Conservation (phyloP, 1,140 invertebrate species). For the Tetramorium parvispinum region DNA sequence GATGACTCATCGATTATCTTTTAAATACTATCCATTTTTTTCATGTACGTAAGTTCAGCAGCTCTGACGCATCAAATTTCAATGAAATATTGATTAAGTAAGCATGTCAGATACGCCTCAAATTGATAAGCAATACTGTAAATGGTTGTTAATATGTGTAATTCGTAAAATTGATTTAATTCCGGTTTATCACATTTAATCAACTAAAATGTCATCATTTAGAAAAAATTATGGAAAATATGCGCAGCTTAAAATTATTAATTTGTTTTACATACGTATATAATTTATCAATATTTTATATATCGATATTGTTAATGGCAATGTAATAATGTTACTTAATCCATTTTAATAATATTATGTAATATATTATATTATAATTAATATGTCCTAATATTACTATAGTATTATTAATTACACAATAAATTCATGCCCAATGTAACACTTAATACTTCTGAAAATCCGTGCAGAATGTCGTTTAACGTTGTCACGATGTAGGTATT, state of each 20-base stretch:
- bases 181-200: not conserved
- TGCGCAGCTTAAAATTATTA: not conserved
- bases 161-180: not conserved
- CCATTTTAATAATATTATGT: not conserved
- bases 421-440: not conserved
- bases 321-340: not conserved
- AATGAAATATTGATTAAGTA: not conserved
- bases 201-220: not conserved
- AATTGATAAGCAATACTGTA: not conserved
- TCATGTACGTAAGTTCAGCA: not conserved
- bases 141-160: not conserved
- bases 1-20: conserved; percentile 4
- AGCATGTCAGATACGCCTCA: not conserved
- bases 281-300: not conserved
- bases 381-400: not conserved
- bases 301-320: not conserved
- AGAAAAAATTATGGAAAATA: not conserved
- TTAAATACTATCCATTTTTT: not conserved
- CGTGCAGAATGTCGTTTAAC: not conserved
- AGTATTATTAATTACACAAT: not conserved
- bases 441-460: not conserved
- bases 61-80: not conserved
- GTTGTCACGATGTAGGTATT: not conserved
- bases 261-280: not conserved
- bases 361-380: not conserved